phyloP scores from a whole-genome alignment of 2,888 invertebrate genomes.

The Pseudanteris insignis region DNA sequence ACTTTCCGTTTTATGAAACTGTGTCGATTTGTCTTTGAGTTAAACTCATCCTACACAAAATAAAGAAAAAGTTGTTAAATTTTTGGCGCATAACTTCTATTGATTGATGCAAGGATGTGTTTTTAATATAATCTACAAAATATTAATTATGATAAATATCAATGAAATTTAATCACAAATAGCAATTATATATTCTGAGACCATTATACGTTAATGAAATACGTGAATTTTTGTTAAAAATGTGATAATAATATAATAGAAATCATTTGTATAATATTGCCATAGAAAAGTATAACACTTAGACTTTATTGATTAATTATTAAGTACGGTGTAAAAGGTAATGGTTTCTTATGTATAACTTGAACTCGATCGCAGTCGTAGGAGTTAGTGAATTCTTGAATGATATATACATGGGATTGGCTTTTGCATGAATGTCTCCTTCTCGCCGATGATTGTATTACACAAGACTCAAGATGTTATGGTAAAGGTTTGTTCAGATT shows the following conservation, averaged over 20 bases:
- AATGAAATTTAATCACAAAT: no score
- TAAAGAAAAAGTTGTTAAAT: constrained; percentile 8
- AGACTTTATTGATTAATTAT: no score
- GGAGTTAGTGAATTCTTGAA: constrained; percentile 38
- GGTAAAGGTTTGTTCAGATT: constrained; percentile 36
- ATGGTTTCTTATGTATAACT: constrained; percentile 7
- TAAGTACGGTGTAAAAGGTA: neutral
- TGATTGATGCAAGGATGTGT: neutral
- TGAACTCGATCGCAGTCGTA: constrained; percentile 15
- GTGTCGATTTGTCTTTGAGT: constrained; percentile 16
- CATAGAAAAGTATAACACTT: no score
- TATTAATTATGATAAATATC: no score
- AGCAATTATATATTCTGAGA: no score
- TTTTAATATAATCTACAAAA: no score
- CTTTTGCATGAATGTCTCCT: constrained; percentile 17
- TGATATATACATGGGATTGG: constrained; percentile 28
- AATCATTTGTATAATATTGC: no score
- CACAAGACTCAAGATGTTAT: constrained; percentile 30
- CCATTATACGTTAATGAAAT: no score
- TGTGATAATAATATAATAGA: no score
- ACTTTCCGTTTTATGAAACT: constrained; percentile 41
- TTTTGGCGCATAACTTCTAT: neutral
- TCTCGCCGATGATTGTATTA: constrained; percentile 32
- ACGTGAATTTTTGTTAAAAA: no score
- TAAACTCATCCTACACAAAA: constrained; percentile 14